These are phyloP conservation scores for Spermophilus dauricus DNA, from an alignment of 2,113 vertebrate species.

Conservation along the genomic window DNA sequence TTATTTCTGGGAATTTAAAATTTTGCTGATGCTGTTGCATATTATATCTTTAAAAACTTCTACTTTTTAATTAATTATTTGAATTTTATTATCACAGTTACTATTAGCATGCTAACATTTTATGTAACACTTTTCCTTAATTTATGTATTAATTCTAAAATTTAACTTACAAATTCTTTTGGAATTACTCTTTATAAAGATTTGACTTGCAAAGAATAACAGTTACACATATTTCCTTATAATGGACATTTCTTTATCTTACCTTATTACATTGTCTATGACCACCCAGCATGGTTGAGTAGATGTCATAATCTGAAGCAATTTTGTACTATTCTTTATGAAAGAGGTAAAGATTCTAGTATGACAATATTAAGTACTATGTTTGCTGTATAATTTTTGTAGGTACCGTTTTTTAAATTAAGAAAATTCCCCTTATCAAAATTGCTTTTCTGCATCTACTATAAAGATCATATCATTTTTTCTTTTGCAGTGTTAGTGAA, in stretches of 20 bases:
- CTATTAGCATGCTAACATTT: neutral
- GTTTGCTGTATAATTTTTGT: neutral
- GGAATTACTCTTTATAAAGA: neutral
- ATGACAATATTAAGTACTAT: neutral
- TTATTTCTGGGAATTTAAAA: neutral
- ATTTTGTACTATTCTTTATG: neutral
- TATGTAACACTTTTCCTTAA: neutral
- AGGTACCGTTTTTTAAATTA: neutral
- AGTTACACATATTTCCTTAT: neutral
- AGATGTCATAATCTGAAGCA: neutral
- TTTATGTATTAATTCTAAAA: neutral
- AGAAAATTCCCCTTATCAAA: neutral
- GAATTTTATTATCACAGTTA: neutral
- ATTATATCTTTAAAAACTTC: neutral
- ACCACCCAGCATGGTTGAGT: neutral
- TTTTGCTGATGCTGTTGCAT: neutral
- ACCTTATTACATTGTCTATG: neutral
- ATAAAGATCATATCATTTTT: neutral
- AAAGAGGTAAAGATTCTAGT: neutral
- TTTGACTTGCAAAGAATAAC: neutral
- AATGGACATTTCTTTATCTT: neutral
- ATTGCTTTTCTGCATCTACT: neutral
- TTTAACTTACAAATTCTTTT: neutral
- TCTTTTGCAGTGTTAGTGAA: neutral
- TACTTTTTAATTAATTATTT: neutral